phyloP scores from a whole-genome alignment of 1,140 invertebrate genomes.

The Magallana angulata region DNA sequence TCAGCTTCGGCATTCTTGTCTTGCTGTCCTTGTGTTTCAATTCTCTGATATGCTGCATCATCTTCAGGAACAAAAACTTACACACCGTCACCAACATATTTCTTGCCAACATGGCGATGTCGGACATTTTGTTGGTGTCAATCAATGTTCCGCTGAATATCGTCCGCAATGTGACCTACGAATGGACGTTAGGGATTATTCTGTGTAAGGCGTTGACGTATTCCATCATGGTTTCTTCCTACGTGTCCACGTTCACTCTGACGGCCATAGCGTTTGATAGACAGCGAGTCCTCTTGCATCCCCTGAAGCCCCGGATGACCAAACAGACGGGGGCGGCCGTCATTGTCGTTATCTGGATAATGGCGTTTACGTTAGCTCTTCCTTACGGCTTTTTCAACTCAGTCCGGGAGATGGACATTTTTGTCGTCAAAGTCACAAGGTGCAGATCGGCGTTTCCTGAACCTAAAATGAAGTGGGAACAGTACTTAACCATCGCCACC shows the following conservation, averaged over 20 bases:
- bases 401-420: constrained; percentile 60
- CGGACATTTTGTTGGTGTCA: constrained; percentile 93
- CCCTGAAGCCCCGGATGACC: constrained; percentile 78
- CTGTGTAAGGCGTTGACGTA: constrained; percentile 80
- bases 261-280: constrained; percentile 81
- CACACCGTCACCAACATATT: constrained; percentile 98
- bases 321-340: constrained; percentile 73
- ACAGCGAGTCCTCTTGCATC: constrained; percentile 80
- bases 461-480: constrained; percentile 69
- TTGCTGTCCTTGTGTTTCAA: constrained; percentile 85
- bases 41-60: constrained; percentile 89
- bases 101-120: constrained; percentile 95
- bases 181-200: constrained; percentile 79
- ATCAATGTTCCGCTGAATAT: constrained; percentile 87
- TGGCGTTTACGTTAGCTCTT: constrained; percentile 78
- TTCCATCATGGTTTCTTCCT: constrained; percentile 80
- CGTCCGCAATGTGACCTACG: constrained; percentile 64
- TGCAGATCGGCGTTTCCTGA: constrained; percentile 76
- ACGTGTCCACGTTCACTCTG: constrained; percentile 81
- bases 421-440: constrained; percentile 60
- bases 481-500: constrained; percentile 77
- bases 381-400: constrained; percentile 80
- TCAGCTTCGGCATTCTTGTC: constrained; percentile 82
- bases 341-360: constrained; percentile 79
- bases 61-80: constrained; percentile 93